Evolutionary conservation across 2,888 invertebrate species (phyloP), one percentile per base, ranked within the genome.

Genomic region (Scaptomyza reducta): DNA sequence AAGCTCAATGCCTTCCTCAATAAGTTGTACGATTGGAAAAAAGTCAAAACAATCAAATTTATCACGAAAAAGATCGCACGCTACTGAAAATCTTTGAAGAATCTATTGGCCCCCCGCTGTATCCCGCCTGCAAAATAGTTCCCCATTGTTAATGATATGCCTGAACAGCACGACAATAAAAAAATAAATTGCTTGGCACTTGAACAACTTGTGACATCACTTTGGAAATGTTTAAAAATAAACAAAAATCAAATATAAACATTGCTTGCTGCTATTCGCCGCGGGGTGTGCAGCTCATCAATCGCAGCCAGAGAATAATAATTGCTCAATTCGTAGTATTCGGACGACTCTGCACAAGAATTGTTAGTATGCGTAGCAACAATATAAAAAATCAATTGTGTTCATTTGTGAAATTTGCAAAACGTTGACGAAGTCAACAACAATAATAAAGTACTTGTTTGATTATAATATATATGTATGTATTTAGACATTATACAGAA

Each of bases 151-250:
- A 77, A 70, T 73, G 63, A 68, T 79, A 68, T 33, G 63, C 40
- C 64, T 55, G 44, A 53, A 14, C 61, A 35, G 38, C 55, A 47
- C 13, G 53, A 44, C 50, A 47, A 31, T 60, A 22, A 66, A 50
- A 40, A 31, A 57, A 74, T 47, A 74, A 77, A 74, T 86, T 68
- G 80, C 75, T 82, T 84, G 82, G 68, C 68, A 60, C 54, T 64
- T 51, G 45, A 60, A 53, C 55, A 51, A 54, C 63, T 66, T 70
- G 87, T 87, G 84, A 84, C 84, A 84, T 84, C 84, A 84, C 84
- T 87, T 50, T 56, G 84, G 81, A 84, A 88, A 88, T 74, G 77
- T 78, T 61, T 87, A 84, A 73, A 84, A 84, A 84, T 88, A 84
- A 74, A 74, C 77, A 73, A 69, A 66, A 59, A 18, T 41, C 25